These are phyloP conservation scores for Metopia argyrocephala DNA, from an alignment of 2,888 invertebrate genomes.

Conservation along the genomic window DNA sequence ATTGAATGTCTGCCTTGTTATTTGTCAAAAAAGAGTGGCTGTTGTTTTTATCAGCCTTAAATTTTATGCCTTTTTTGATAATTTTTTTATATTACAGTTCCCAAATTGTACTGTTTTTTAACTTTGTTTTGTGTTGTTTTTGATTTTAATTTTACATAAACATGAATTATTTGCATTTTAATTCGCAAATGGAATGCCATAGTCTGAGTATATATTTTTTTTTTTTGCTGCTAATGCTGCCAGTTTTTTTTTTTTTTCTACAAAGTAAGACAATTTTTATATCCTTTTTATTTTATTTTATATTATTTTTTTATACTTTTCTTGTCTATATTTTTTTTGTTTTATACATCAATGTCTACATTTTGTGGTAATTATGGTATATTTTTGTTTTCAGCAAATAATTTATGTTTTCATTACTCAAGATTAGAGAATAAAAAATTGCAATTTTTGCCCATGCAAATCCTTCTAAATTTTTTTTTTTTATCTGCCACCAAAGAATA, in stretches of 20 bases:
- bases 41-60: background rate
- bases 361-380: slow-evolving; percentile 64
- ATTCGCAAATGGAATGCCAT: slow-evolving; percentile 67
- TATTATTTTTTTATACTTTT: slow-evolving; percentile 32
- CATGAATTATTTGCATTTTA: slow-evolving; percentile 71
- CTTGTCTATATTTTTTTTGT: slow-evolving; percentile 42
- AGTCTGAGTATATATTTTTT: slow-evolving; percentile 54
- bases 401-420: slow-evolving; percentile 65
- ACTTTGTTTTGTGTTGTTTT: background rate
- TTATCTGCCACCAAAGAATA: slow-evolving; percentile 15
- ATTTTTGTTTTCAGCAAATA: slow-evolving; percentile 62
- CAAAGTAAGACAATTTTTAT: slow-evolving; percentile 44
- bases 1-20: slow-evolving; percentile 7
- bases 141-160: slow-evolving; percentile 63
- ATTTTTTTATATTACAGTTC: background rate
- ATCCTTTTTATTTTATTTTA: slow-evolving; percentile 31
- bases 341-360: slow-evolving; percentile 60
- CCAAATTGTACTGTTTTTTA: background rate
- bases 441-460: slow-evolving; percentile 53
- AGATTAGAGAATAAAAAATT: slow-evolving; percentile 60
- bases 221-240: slow-evolving; percentile 14
- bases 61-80: background rate
- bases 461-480: slow-evolving; percentile 49
- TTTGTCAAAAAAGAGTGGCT: slow-evolving; percentile 34
- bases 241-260: slow-evolving; percentile 23